Conservation (phyloP, 2,888 invertebrate species). For the Cremastinae sp. region DNA sequence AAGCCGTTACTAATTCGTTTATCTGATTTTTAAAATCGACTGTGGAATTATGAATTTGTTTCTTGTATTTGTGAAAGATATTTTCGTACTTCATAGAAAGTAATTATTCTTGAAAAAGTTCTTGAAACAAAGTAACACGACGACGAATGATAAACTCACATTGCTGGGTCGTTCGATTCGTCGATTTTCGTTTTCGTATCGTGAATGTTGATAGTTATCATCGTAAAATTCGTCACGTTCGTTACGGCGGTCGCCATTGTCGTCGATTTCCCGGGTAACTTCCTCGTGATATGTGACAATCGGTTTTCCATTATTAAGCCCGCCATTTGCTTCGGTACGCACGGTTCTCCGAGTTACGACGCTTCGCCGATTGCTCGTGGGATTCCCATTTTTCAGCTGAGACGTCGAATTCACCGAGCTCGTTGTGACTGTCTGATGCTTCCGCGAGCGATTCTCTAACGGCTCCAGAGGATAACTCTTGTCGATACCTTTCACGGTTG, state of each 20-base stretch:
- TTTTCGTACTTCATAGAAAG: too few species aligned
- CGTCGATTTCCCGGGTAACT: conserved; percentile 76
- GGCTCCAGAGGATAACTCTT: conserved; percentile 91
- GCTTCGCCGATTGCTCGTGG: conserved; percentile 74
- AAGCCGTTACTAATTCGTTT: too few species aligned
- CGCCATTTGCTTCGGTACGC: conserved; percentile 77
- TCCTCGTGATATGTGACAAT: conserved; percentile 78
- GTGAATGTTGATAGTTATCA: conserved; percentile 67
- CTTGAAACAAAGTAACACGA: too few species aligned
- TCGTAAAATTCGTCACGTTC: conserved; percentile 73
- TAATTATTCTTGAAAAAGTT: too few species aligned
- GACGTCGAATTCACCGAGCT: conserved; percentile 65
- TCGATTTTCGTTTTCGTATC: conserved; percentile 68
- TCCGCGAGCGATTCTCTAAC: conserved; percentile 82
- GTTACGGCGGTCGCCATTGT: conserved; percentile 73
- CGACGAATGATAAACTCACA: conserved; percentile 49
- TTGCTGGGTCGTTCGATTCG: conserved; percentile 55
- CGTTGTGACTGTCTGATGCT: conserved; percentile 66
- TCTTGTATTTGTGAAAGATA: too few species aligned
- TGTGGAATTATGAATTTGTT: too few species aligned
- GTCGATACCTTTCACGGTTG: conserved; percentile 86
- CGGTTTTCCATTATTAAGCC: conserved; percentile 78
- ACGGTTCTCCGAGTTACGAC: conserved; percentile 77
- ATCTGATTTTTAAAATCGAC: too few species aligned
- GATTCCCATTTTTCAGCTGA: conserved; percentile 77